Conservation (phyloP, 1,140 invertebrate genomes). For the Platorchestia sp. region DNA sequence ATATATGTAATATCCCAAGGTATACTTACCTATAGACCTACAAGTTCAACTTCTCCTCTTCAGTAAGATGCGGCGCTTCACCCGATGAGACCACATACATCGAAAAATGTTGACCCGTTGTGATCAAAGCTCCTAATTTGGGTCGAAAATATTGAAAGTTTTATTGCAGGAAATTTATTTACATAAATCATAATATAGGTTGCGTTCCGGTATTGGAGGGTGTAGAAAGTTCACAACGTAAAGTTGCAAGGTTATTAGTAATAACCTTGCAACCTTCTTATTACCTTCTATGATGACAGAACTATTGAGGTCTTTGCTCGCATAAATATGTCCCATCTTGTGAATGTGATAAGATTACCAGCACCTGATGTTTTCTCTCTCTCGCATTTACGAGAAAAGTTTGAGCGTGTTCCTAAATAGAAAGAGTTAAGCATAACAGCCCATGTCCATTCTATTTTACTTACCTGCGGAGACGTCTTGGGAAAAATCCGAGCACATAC, state of each 20-base stretch:
- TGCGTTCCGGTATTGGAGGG: background rate
- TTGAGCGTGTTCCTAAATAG: background rate
- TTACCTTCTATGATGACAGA: background rate
- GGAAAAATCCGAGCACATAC: background rate
- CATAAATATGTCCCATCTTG: background rate
- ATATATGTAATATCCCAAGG: background rate
- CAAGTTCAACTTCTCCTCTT: background rate
- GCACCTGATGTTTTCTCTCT: background rate
- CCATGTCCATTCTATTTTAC: background rate
- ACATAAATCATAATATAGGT: background rate
- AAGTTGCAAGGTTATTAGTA: background rate
- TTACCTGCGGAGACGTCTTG: background rate
- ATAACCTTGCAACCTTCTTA: too few species aligned
- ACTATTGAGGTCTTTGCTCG: background rate
- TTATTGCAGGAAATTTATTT: background rate
- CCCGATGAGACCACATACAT: background rate
- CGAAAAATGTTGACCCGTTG: background rate
- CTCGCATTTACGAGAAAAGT: background rate
- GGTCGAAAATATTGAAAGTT: background rate
- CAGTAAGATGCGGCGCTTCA: too few species aligned
- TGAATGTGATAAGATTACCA: background rate
- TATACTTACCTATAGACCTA: background rate
- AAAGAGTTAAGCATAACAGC: background rate
- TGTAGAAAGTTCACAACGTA: background rate
- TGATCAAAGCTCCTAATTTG: background rate